These are phyloP conservation scores for Ceratina japonica DNA, from an alignment of 1,140 invertebrate genomes.

Conservation along the genomic window DNA sequence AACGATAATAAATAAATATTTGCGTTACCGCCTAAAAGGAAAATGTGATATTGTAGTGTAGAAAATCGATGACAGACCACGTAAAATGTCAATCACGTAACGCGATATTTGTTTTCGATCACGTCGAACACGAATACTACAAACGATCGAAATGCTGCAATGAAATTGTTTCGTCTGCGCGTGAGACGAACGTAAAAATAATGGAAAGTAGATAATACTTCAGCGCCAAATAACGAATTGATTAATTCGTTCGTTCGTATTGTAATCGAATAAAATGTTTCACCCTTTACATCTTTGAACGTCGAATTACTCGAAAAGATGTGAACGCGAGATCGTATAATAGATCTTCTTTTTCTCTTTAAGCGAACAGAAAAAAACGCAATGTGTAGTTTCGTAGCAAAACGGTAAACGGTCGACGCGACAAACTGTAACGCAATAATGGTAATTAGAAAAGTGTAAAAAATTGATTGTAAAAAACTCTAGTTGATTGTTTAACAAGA, in stretches of 20 bases:
- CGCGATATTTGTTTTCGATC: background rate
- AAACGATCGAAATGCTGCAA: background rate
- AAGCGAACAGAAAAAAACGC: background rate
- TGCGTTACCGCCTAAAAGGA: conserved; percentile 25
- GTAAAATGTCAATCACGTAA: conserved; percentile 3
- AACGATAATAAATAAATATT: conserved; percentile 54
- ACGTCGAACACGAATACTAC: background rate
- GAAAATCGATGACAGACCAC: conserved; percentile 25
- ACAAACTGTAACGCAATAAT: conserved; percentile 25
- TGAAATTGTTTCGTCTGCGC: background rate
- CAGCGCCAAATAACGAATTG: background rate
- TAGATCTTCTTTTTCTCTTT: background rate
- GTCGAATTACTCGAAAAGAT: background rate
- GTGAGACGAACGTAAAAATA: background rate
- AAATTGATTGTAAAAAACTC: conserved; percentile 14
- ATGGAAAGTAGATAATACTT: conserved; percentile 11
- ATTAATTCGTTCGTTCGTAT: background rate
- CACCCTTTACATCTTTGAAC: background rate
- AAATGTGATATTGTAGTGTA: conserved; percentile 27
- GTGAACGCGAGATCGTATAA: background rate
- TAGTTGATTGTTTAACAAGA: conserved; percentile 24
- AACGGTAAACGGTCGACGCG: conserved; percentile 1
- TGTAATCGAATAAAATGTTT: background rate
- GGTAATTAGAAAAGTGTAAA: conserved; percentile 16
- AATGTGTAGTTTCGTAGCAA: conserved; percentile 5